Base-by-base conservation (phyloP, 1,140 invertebrate species). In the Aphelinus atriplicis region DNA sequence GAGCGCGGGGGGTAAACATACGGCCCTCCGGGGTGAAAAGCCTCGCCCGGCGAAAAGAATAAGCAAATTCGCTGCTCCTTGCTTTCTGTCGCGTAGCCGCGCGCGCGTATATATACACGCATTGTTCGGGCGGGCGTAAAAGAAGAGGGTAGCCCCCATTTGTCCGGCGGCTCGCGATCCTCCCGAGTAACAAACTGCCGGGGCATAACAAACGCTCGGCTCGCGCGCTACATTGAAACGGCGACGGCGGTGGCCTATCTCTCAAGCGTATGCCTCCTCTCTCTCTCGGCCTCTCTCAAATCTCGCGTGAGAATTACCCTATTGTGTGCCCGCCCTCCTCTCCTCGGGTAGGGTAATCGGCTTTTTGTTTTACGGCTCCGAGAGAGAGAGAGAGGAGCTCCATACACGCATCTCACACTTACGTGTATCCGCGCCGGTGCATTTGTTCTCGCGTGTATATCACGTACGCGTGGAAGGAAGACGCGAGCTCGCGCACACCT, bases 251-350 rank as follows among this genome's bases (percentile, higher is more conserved):
- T 71, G 77, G 81, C 78, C 79, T 85, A 82, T 88, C 86, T 87
- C 86, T 87, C 86, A 86, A 77, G 79, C 61, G 57, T 65, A 42
- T 61, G 76, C 78, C 65, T 62, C 75, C 7, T 69, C n/a, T 56
- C 53, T 65, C 26, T 26, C 86, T 86, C 86, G 84, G 85, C 84
- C 26, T 26, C 26, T 85, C 81, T 82, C 87, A 88, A 88, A 88
- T 87, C 86, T 87, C 86, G 86, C 87, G 87, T 87, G 87, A 88
- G 87, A 87, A 88, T 88, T 87, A 87, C 86, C 86, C 87, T 84
- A 88, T 88, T 88, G 85, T 86, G 70, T 64, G 69, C 71, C 71
- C 75, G 76, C 71, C 78, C 77, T 70, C 63, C 70, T 68, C 75
- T 77, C 71, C 71, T 78, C 77, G 63, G 80, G 77, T 78, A 4